A percentile compares a stretch with the other conserved stretches of the same genome.
phyloP scores from a whole-genome alignment of 2,113 vertebrate species.

The Parotia lawesii region DNA sequence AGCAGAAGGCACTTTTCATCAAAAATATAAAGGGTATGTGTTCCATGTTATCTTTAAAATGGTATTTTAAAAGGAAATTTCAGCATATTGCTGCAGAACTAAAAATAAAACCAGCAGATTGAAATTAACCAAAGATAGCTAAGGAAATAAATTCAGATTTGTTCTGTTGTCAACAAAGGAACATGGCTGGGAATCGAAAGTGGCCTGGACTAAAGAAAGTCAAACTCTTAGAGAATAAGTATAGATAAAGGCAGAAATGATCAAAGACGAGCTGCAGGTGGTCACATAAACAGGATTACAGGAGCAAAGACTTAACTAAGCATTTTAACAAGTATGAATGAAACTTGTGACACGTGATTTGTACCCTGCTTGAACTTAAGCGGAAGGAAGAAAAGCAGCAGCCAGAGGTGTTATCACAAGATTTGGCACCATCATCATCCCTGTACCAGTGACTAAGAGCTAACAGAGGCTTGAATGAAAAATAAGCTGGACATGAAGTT shows the following conservation, averaged over 20 bases:
- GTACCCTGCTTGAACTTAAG: neutral
- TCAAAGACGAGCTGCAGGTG: neutral
- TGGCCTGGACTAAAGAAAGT: neutral
- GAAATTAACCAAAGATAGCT: neutral
- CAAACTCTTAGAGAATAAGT: neutral
- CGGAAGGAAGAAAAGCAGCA: neutral
- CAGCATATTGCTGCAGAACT: neutral
- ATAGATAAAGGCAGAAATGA: neutral
- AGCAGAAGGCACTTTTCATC: neutral
- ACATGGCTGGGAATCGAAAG: neutral
- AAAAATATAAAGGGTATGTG: neutral
- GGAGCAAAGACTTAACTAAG: neutral
- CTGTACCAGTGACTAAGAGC: neutral
- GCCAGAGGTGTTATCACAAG: neutral
- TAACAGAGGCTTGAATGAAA: neutral
- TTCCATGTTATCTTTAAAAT: neutral
- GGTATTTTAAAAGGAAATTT: neutral
- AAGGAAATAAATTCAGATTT: neutral
- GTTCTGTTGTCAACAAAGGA: neutral
- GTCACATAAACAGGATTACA: neutral
- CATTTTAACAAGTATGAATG: neutral
- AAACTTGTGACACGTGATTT: neutral
- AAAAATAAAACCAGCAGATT: neutral
- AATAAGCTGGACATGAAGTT: neutral
- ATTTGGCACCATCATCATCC: neutral